Evolutionary conservation across 2,797 vertebrate species (phyloP).

Genomic region (Xiphorhynchus erythropygius): DNA sequence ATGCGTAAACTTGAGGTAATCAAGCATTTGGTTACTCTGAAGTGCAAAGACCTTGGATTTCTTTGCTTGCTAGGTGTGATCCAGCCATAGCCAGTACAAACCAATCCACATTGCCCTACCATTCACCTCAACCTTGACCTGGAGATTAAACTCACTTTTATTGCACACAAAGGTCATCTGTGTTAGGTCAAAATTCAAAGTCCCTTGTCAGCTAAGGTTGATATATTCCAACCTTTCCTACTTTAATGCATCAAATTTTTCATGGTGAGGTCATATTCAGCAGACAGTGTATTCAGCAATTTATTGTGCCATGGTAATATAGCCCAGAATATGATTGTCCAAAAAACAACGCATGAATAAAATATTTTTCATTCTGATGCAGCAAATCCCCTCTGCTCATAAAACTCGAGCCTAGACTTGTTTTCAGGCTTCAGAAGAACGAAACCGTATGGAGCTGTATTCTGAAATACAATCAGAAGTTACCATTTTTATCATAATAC

Average conservation of each 20-base stretch:
- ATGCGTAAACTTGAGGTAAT: constrained; percentile 40
- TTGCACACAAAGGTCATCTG: constrained; percentile 79
- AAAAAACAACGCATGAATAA: constrained; percentile 76
- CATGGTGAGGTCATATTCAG: constrained; percentile 82
- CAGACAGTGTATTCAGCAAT: constrained; percentile 81
- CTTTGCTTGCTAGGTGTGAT: constrained; percentile 48
- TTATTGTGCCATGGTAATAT: constrained; percentile 75
- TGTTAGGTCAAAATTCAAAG: constrained; percentile 83
- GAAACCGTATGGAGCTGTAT: neutral
- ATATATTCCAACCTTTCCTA: constrained; percentile 83
- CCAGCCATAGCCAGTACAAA: constrained; percentile 36
- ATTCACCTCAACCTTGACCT: constrained; percentile 79
- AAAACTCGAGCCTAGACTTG: constrained; percentile 25
- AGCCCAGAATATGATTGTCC: constrained; percentile 71
- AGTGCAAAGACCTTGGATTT: constrained; percentile 37
- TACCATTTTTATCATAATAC: constrained; percentile 34
- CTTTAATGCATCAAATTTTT: constrained; percentile 82
- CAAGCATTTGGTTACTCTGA: constrained; percentile 47
- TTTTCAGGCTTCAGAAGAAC: constrained; percentile 49
- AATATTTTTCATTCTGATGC: constrained; percentile 64
- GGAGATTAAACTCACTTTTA: constrained; percentile 83
- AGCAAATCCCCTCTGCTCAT: constrained; percentile 43
- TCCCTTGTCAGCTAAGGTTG: constrained; percentile 82
- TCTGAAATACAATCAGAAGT: constrained; percentile 38
- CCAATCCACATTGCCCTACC: constrained; percentile 45